Evolutionary conservation across 2,797 vertebrate genomes (phyloP).

Genomic region (Pipistrellus kuhlii): DNA sequence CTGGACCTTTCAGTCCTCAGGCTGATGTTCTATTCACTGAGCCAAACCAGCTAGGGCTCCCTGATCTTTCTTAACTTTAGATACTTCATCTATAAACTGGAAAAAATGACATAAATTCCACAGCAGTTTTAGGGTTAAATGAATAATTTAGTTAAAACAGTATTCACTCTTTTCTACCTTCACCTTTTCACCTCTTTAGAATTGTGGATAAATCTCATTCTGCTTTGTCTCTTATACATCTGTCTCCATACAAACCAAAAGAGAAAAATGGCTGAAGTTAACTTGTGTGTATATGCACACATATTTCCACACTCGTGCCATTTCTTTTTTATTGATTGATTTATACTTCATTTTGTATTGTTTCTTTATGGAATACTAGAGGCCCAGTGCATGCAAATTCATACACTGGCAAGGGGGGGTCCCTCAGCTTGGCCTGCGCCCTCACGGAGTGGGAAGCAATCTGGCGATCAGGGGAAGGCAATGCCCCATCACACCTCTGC

Average conservation of each 20-base stretch:
- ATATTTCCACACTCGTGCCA: background rate
- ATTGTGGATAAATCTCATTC: background rate
- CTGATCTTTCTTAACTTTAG: background rate
- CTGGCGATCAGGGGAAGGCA: too few relatives aligned
- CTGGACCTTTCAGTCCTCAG: too few relatives aligned
- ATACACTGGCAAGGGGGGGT: too few relatives aligned
- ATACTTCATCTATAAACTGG: constrained; percentile 26
- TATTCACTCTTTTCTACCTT: background rate
- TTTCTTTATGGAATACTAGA: constrained; percentile 1
- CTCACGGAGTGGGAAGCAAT: too few relatives aligned
- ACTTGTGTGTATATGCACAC: background rate
- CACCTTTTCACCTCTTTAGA: background rate
- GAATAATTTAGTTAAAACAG: constrained; percentile 44
- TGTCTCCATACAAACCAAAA: background rate
- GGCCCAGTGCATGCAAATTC: too few relatives aligned
- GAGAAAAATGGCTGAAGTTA: background rate
- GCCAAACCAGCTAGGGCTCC: too few relatives aligned
- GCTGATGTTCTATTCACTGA: too few relatives aligned
- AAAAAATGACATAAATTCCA: background rate
- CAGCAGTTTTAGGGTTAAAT: constrained; percentile 20
- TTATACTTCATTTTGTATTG: background rate
- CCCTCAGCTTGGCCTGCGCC: too few relatives aligned
- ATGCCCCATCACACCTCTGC: too few relatives aligned
- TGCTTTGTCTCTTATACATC: background rate
- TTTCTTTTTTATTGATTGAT: constrained; percentile 43